Base-by-base conservation (phyloP, 2,888 invertebrate species). In the Pharmacophagus antenor region DNA sequence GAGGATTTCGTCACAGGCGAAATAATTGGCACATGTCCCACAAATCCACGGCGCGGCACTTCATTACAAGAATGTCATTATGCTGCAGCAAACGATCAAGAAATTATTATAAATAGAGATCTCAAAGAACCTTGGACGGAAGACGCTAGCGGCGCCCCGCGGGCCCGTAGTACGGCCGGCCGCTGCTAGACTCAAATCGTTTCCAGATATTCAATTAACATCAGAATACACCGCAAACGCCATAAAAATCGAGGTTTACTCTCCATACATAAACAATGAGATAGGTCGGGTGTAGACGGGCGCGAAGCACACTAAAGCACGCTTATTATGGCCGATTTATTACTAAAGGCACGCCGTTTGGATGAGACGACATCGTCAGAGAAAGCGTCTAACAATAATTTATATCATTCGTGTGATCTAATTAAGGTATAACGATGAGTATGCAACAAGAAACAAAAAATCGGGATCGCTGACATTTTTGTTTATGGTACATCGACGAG, bases 381-480 rank as follows among this genome's bases (percentile, higher is more conserved):
- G 84, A 84, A 82, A 84, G 83, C 84, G 80, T 85, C 84, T 82
- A 80, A 74, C 77, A 82, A 84, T 84, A 88, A 82, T 88, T 84
- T 82, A 84, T 84, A 86, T 84, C 80, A 86, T 85, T 88, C 88
- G 83, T 84, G 87, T 88, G 88, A 88, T 89, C 82, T 87, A 88
- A 87, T 87, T 88, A 86, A 74, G 80, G 82, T 88, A 76, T 80
- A 88, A 82, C 84, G 85, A 85, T 84, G 82, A 84, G 82, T 82
- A 89, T 85, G 85, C 88, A 85, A 84, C 76, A 78, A 86, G 89
- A 90, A 89, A 89, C 89, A 91, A 91, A 91, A 91, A 91, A 89
- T 91, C 78, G 85, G 87, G 89, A 90, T 89, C 89, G 90, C 90
- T 91, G 91, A 91, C 91, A 91, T 91, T 91, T 91, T 91, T 91